Conservation (phyloP, 2,797 vertebrate species). For the Dicrostonyx torquatus region DNA sequence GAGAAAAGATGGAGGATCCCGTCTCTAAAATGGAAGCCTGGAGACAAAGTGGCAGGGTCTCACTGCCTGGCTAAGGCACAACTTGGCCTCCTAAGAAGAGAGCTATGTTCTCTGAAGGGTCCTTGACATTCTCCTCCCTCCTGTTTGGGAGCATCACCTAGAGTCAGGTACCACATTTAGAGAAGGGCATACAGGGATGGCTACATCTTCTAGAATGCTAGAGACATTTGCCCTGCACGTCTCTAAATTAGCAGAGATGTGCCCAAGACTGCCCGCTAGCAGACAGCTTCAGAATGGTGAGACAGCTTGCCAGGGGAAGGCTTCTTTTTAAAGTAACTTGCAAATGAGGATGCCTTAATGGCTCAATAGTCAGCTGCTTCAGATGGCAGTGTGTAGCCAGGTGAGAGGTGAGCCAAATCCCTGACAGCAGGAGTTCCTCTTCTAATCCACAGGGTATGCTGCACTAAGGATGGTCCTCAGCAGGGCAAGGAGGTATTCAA, state of each 20-base stretch:
- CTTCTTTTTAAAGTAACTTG: slow-evolving; percentile 63
- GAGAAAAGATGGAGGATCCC: background rate
- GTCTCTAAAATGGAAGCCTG: background rate
- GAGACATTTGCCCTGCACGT: slow-evolving; percentile 24
- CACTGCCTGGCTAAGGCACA: background rate
- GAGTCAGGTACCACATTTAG: background rate
- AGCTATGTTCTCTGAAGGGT: background rate
- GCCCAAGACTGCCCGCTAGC: background rate
- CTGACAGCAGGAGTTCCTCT: background rate
- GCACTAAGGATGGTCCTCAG: background rate
- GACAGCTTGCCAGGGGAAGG: slow-evolving; percentile 46
- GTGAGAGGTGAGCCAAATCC: slow-evolving; percentile 11
- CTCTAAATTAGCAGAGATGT: slow-evolving; percentile 51
- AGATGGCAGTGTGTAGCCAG: background rate
- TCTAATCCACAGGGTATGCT: background rate
- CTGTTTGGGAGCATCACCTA: background rate
- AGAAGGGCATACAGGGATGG: background rate
- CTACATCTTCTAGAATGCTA: background rate
- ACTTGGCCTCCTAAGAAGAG: background rate
- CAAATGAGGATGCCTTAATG: slow-evolving; percentile 61
- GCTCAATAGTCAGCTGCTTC: slow-evolving; percentile 46
- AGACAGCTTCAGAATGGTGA: slow-evolving; percentile 66
- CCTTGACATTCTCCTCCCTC: background rate
- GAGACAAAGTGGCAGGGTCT: background rate
- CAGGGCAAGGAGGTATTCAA: background rate